Percentiles rank a stretch among this genome's conserved stretches.
phyloP scores from a whole-genome alignment of 2,113 vertebrate species.

The Gavia stellata region DNA sequence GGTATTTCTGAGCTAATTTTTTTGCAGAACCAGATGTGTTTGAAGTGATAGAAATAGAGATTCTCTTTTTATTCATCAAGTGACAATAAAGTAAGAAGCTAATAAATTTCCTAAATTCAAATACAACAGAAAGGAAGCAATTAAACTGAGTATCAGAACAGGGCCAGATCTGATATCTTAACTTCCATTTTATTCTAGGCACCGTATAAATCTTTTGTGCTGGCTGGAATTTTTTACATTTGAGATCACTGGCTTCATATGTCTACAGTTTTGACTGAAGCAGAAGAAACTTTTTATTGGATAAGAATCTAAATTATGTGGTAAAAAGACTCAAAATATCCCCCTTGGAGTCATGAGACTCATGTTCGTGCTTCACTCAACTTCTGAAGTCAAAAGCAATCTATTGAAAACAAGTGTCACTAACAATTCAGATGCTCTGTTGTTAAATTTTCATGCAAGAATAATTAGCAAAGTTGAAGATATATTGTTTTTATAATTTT shows the following conservation, averaged over 20 bases:
- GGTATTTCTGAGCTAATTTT: not conserved
- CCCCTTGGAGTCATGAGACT: not conserved
- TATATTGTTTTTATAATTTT: not conserved
- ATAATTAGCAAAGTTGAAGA: not conserved
- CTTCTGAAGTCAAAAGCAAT: not conserved
- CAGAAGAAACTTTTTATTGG: not conserved
- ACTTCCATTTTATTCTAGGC: not conserved
- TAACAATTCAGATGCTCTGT: not conserved
- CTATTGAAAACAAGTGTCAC: not conserved
- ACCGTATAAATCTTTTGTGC: not conserved
- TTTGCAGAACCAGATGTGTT: not conserved
- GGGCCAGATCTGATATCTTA: not conserved
- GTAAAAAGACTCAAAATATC: not conserved
- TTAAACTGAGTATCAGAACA: not conserved
- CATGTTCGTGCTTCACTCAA: not conserved
- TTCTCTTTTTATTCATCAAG: not conserved
- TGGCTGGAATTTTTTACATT: not conserved
- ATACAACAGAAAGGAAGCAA: not conserved
- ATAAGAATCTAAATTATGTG: not conserved
- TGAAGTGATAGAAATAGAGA: not conserved
- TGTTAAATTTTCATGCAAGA: not conserved
- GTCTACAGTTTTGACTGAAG: not conserved
- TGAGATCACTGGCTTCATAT: not conserved
- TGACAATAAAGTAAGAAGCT: not conserved
- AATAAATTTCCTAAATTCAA: not conserved